Conservation (phyloP, 2,113 vertebrate genomes). For the Indicator indicator region DNA sequence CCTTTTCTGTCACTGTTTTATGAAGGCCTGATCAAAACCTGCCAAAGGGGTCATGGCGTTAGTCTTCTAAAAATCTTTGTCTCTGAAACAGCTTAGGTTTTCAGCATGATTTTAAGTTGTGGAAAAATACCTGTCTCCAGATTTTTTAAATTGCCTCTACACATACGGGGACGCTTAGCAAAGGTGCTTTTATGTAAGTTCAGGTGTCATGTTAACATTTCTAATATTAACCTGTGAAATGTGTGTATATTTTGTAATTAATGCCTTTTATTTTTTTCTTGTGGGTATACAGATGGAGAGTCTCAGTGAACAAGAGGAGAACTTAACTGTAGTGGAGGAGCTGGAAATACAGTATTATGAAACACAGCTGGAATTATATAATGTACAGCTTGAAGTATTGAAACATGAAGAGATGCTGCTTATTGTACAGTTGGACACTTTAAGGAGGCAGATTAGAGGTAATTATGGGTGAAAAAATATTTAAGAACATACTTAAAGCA, state of each 20-base stretch:
- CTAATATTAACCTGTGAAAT: neutral
- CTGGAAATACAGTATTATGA: constrained; percentile 94
- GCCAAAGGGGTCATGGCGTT: neutral
- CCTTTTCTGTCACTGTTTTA: neutral
- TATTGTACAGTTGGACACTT: constrained; percentile 83
- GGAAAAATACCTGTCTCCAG: neutral
- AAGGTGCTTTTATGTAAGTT: neutral
- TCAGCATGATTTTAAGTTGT: neutral
- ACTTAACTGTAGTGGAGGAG: constrained; percentile 76
- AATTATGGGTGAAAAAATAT: neutral
- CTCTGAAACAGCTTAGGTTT: neutral
- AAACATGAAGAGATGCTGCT: constrained; percentile 93
- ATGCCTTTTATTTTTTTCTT: constrained; percentile 8
- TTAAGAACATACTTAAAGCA: neutral
- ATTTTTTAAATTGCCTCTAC: neutral
- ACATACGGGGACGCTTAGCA: neutral
- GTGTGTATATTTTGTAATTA: neutral
- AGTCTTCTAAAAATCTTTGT: neutral
- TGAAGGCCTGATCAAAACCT: constrained; percentile 3
- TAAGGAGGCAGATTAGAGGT: constrained; percentile 92
- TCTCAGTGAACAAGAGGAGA: constrained; percentile 73
- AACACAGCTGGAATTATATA: constrained; percentile 90
- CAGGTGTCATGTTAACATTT: neutral
- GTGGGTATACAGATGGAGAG: constrained; percentile 77
- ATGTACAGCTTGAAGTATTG: constrained; percentile 89